Evolutionary conservation across 2,888 invertebrate species (phyloP).

Genomic region (Cataglyphis rosenhaueri): DNA sequence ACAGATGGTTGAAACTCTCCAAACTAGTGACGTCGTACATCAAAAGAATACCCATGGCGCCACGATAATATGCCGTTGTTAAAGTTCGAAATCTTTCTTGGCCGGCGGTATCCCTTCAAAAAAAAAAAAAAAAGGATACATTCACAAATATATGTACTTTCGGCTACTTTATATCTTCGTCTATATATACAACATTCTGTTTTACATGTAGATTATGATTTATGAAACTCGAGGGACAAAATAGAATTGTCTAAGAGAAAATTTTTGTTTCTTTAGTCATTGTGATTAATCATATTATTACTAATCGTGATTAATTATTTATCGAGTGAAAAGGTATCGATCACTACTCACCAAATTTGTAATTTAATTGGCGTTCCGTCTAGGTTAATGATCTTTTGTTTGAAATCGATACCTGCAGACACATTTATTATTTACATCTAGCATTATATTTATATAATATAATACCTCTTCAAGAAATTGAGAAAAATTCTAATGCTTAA

Average conservation of each 20-base stretch:
- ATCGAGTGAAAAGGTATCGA: background rate
- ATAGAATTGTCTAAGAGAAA: background rate
- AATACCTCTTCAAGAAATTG: background rate
- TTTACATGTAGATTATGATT: background rate
- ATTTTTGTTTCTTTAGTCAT: background rate
- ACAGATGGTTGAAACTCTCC: conserved; percentile 95
- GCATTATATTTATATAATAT: background rate
- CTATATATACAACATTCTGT: background rate
- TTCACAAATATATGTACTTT: conserved; percentile 27
- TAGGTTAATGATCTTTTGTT: conserved; percentile 95
- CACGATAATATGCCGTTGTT: conserved; percentile 95
- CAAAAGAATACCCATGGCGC: conserved; percentile 95
- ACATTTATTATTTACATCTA: conserved; percentile 21
- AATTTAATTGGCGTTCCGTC: conserved; percentile 94
- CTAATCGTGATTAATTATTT: background rate
- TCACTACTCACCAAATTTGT: conserved; percentile 88
- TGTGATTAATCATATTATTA: background rate
- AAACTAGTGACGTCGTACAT: conserved; percentile 96
- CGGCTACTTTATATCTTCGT: conserved; percentile 2
- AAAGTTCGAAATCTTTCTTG: conserved; percentile 92
- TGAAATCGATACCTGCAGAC: conserved; percentile 93
- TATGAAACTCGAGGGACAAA: background rate
- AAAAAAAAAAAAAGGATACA: conserved; percentile 39
- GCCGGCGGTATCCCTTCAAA: conserved; percentile 94
- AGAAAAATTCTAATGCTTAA: conserved; percentile 16